These are phyloP conservation scores for Conomelus anceps DNA, from an alignment of 2,888 invertebrate genomes.

Conservation along the genomic window DNA sequence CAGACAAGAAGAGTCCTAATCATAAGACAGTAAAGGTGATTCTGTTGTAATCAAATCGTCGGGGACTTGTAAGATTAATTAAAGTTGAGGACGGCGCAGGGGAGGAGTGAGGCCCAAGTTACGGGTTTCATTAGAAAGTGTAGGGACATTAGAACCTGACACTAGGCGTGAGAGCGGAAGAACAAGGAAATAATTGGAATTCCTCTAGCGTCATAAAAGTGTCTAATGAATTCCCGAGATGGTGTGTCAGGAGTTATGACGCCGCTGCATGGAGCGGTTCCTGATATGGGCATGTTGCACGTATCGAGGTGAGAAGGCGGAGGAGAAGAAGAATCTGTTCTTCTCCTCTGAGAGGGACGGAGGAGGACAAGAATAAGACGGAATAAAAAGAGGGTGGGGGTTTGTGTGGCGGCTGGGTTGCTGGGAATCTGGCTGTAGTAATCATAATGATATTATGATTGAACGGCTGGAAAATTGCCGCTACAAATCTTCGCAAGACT, in stretches of 20 bases:
- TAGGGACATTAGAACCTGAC: slow-evolving; percentile 10
- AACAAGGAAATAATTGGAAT: slow-evolving; percentile 14
- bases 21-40: neutral
- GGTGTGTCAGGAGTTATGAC: slow-evolving; percentile 14
- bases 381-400: neutral
- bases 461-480: slow-evolving; percentile 10
- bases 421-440: slow-evolving; percentile 3
- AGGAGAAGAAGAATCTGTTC: too few species aligned
- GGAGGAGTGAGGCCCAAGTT: neutral
- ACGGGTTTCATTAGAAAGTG: slow-evolving; percentile 11
- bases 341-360: too few species aligned
- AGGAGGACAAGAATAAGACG: neutral
- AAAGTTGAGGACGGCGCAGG: neutral
- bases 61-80: neutral
- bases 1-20: neutral
- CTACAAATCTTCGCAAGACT: slow-evolving; percentile 9
- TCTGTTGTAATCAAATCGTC: neutral
- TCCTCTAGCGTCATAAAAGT: slow-evolving; percentile 10
- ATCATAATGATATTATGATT: slow-evolving; percentile 14
- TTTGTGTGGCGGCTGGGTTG: neutral
- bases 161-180: slow-evolving; percentile 1
- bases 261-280: neutral
- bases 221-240: slow-evolving; percentile 12
- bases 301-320: neutral
- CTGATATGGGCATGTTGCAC: neutral